Evolutionary conservation across 2,113 vertebrate genomes (phyloP).

Genomic region (Aix galericulata): DNA sequence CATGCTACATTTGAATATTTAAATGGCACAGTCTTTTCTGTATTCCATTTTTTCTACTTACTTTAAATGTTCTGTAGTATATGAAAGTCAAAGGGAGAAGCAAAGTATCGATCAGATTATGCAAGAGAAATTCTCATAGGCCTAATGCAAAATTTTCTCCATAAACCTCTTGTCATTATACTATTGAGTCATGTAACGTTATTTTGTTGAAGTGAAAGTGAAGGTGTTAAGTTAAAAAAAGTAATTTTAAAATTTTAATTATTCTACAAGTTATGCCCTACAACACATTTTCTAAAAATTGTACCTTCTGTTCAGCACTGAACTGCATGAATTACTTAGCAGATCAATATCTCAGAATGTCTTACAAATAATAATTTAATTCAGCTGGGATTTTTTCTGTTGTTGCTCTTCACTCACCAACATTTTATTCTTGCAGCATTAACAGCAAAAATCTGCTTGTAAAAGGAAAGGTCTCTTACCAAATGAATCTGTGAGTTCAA

Average conservation of each 20-base stretch:
- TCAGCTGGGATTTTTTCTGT: conserved; percentile 33
- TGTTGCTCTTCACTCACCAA: conserved; percentile 19
- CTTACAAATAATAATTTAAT: conserved; percentile 66
- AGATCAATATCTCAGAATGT: conserved; percentile 69
- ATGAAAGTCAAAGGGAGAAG: conserved; percentile 38
- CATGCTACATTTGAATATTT: not conserved
- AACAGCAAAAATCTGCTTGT: conserved; percentile 18
- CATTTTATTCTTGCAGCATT: conserved; percentile 37
- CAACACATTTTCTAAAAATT: conserved; percentile 51
- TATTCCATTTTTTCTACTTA: not conserved
- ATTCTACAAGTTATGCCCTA: conserved; percentile 38
- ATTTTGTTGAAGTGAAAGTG: not conserved
- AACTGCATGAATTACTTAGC: conserved; percentile 64
- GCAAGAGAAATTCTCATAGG: not conserved
- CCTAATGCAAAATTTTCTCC: conserved; percentile 2
- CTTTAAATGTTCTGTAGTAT: not conserved
- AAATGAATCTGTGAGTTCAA: not conserved
- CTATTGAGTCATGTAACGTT: not conserved
- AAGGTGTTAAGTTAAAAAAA: conserved; percentile 50
- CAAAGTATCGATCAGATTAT: conserved; percentile 13
- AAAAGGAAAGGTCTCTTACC: not conserved
- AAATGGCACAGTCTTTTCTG: not conserved
- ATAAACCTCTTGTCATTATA: not conserved
- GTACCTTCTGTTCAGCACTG: conserved; percentile 52
- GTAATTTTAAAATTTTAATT: conserved; percentile 58